Base-by-base conservation (phyloP, 2,888 invertebrate genomes). In the Trissolcus japonicus region DNA sequence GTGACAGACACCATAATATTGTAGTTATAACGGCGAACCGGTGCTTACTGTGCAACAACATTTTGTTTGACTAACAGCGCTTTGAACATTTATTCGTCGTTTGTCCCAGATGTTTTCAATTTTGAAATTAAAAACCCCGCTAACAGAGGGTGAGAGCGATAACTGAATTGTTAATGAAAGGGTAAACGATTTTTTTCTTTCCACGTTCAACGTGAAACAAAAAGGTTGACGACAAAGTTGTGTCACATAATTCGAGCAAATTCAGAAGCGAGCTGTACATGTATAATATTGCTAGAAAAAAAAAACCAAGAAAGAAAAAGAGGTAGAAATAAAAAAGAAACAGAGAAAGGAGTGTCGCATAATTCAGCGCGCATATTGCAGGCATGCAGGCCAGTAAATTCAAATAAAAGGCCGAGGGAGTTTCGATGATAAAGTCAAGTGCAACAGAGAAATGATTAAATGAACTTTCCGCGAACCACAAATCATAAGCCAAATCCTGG, bases 401-500 rank as follows among this genome's bases (percentile, higher is more conserved):
- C 67, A 67, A 67, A 74, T 75, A 68, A 75, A 68, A 75, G 63
- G 50, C 40, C 46, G 68, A 43, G 63, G 21, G 35, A 35, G 35
- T 35, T 35, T 48, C 63, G 67, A 68, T 69, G 68, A 69, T 68
- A 75, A 68, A 77, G 68, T 68, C 68, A 68, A 73, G 63, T 73
- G 62, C 62, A 76, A 66, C 63, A 60, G 63, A 55, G 68, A 16
- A 68, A 57, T 65, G 71, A 71, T 76, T 71, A 76, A 76, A 72
- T 57, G 62, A 69, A 78, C 56, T 74, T 78, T 69, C 54, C 73
- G 69, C 74, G 78, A 51, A 69, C 50, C 62, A 71, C 76, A 76
- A 79, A 79, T 76, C 78, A 72, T 76, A 68, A 62, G 41, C 57
- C 68, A 75, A 78, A 79, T 72, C 67, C 76, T 50, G 35, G 65